Base-by-base conservation (phyloP, 2,888 invertebrate genomes). In the Erebia epiphron region DNA sequence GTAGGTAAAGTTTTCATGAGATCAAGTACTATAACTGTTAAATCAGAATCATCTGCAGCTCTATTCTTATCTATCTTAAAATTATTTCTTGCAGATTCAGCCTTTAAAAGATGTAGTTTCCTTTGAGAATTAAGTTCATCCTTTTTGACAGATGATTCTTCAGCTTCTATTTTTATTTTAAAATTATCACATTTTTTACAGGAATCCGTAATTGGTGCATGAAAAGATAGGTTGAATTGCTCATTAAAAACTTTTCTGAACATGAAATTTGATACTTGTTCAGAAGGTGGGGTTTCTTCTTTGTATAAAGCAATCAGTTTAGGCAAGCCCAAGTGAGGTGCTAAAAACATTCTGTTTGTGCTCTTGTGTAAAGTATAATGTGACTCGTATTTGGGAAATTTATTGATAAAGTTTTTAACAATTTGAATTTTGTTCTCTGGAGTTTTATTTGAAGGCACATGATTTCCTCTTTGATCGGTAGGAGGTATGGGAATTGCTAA, bases 1-100 rank as follows among this genome's bases (percentile, higher is more conserved):
- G 75, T 77, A 57, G 75, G 78, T 71, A 62, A 77, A 9, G 68
- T 79, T 68, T 77, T 78, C 74, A 77, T 75, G 49, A 78, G 68
- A 60, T 78, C 76, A 73, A 77, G 76, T 65, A 71, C 64, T 58
- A 77, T 69, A 13, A 77, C 75, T 21, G 75, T 75, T 35, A 67
- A 64, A 69, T 76, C 58, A 50, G 66, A 60, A 72, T 74, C 70
- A 57, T 69, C 49, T 56, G 66, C 69, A 26, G 68, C 70, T 61
- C 49, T 71, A 52, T 71, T 73, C 18, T 52, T 52, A n/a, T 52
- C 52, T 52, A 16, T 52, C 52, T 52, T 52, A 18, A 16, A 52
- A 52, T 52, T 52, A 52, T 52, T 18, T 63, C 60, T 75, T 49
- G 73, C 73, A 71, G 69, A 68, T 67, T 73, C 68, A 70, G 72